Evolutionary conservation across 1,140 invertebrate genomes (phyloP).

Genomic region (Diuraphis noxia): DNA sequence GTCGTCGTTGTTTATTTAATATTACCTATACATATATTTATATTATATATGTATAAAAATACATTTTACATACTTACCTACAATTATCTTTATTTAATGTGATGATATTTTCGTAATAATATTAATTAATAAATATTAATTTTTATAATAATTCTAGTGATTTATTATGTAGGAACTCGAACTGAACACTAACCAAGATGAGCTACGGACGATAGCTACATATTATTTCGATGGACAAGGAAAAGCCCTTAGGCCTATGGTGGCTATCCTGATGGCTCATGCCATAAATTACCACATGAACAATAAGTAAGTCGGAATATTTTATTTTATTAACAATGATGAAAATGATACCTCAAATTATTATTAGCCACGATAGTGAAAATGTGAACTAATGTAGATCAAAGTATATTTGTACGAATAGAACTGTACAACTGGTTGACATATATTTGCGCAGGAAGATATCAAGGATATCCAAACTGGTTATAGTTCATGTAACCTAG

Average conservation of each 20-base stretch:
- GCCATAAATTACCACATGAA: slow-evolving; percentile 88
- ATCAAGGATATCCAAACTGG: slow-evolving; percentile 39
- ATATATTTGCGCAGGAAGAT: slow-evolving; percentile 1
- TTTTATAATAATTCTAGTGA: not conserved
- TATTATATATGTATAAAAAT: not conserved
- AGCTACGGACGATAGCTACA: slow-evolving; percentile 83
- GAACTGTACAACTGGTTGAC: slow-evolving; percentile 8
- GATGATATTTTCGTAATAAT: not conserved
- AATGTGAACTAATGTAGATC: slow-evolving; percentile 29
- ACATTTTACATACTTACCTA: not conserved
- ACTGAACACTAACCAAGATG: slow-evolving; percentile 75
- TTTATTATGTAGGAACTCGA: slow-evolving; percentile 70
- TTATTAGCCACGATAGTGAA: not conserved
- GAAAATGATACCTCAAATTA: not conserved
- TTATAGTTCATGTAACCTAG: slow-evolving; percentile 36
- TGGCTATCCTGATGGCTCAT: slow-evolving; percentile 86
- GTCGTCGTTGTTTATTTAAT: not conserved
- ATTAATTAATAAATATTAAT: not conserved
- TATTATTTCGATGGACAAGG: slow-evolving; percentile 98
- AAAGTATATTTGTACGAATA: slow-evolving; percentile 5
- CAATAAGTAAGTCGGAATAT: slow-evolving; percentile 67
- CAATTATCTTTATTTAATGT: not conserved
- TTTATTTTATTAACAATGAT: not conserved
- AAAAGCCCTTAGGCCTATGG: slow-evolving; percentile 91
- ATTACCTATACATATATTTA: not conserved